Evolutionary conservation across 2,113 vertebrate species (phyloP).

Genomic region (Argyrosomus japonicus): DNA sequence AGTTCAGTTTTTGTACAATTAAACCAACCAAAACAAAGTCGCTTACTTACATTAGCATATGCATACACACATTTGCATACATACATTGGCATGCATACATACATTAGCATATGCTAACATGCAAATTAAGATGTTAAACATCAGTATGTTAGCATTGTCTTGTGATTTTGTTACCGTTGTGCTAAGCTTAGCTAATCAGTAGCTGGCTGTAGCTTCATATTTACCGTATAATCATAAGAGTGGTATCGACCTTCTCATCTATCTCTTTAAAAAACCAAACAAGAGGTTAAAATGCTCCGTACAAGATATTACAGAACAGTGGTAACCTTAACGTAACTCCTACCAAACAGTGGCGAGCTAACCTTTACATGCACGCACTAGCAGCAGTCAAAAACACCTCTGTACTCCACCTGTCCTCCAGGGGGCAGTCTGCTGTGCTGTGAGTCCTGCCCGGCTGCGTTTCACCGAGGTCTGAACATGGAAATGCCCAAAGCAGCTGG

Average conservation of each 20-base stretch:
- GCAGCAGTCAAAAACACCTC: too few relatives aligned
- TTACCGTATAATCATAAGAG: not conserved
- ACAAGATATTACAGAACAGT: not conserved
- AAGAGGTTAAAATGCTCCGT: not conserved
- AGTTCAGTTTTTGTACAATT: not conserved
- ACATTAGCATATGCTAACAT: too few relatives aligned
- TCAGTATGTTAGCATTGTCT: too few relatives aligned
- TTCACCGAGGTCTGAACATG: slow-evolving; percentile 97
- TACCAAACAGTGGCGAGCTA: too few relatives aligned
- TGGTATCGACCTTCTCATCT: not conserved
- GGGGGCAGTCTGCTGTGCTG: slow-evolving; percentile 98
- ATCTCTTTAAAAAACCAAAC: not conserved
- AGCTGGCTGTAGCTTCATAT: not conserved
- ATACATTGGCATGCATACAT: too few relatives aligned
- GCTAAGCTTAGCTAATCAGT: not conserved
- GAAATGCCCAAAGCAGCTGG: slow-evolving; percentile 99
- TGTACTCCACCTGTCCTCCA: slow-evolving; percentile 64
- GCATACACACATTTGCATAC: too few relatives aligned
- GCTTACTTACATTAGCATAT: too few relatives aligned
- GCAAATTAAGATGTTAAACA: too few relatives aligned
- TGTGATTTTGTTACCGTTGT: too few relatives aligned
- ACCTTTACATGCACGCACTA: too few relatives aligned
- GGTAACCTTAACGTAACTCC: not conserved
- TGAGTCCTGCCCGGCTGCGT: slow-evolving; percentile 97
- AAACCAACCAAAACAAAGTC: too few relatives aligned